A percentile compares a stretch with the other conserved stretches of the same genome.
Conservation (phyloP, 2,888 invertebrate species). For the Cantharis rufa region DNA sequence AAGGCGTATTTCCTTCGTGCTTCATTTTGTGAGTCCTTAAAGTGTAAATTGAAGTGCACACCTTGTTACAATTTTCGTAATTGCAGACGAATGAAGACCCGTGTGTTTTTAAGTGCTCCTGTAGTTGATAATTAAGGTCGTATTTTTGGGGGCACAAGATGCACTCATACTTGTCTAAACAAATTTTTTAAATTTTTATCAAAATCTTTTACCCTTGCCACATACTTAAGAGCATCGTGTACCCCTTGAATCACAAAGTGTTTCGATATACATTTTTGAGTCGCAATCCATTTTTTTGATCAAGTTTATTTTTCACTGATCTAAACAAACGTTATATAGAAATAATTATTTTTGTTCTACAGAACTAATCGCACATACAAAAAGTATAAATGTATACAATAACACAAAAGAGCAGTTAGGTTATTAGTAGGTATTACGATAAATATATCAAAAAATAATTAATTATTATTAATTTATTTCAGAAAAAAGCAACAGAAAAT, state of each 20-base stretch:
- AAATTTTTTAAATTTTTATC: background rate
- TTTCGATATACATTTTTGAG: no score
- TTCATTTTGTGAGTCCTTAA: conserved; percentile 40
- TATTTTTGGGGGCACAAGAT: conserved; percentile 31
- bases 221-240: background rate
- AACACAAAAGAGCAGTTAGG: no score
- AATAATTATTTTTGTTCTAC: background rate
- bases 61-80: conserved; percentile 38
- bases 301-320: no score
- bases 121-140: conserved; percentile 13
- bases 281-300: no score
- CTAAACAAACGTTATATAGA: background rate
- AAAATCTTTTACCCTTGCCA: background rate
- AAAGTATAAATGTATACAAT: no score
- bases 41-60: conserved; percentile 36
- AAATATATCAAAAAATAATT: no score
- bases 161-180: conserved; percentile 6
- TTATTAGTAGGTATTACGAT: no score
- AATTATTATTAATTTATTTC: no score
- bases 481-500: no score
- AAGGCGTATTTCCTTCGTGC: conserved; percentile 42
- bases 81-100: conserved; percentile 31
- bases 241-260: background rate
- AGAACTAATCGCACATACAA: no score
- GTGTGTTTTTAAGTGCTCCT: conserved; percentile 33